Evolutionary conservation across 1,140 invertebrate species (phyloP).

Genomic region (Trachelipus rathkii): DNA sequence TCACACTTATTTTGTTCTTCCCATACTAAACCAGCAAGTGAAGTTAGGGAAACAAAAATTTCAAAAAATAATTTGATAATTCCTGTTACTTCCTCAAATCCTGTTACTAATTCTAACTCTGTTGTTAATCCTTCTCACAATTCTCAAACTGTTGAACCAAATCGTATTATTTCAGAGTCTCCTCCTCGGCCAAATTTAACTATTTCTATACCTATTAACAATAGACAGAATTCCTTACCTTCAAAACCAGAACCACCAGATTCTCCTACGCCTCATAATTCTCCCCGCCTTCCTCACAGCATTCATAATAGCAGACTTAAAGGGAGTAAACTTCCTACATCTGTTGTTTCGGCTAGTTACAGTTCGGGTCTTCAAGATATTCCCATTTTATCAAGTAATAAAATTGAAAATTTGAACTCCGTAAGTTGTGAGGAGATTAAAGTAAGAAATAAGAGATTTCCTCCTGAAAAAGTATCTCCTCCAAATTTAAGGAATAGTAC

Average conservation of each 20-base stretch:
- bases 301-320: slow-evolving; percentile 35
- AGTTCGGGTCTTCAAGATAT: not conserved
- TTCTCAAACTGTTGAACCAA: not conserved
- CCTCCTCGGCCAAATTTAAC: slow-evolving; percentile 18
- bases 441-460: no score
- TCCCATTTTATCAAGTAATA: not conserved
- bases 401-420: not conserved
- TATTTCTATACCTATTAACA: not conserved
- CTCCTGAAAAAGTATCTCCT: no score
- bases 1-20: not conserved
- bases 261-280: slow-evolving; percentile 44
- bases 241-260: slow-evolving; percentile 29
- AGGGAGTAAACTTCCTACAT: slow-evolving; percentile 1
- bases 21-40: not conserved
- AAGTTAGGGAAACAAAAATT: no score
- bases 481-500: no score
- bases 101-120: no score
- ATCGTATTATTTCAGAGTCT: slow-evolving; percentile 20
- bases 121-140: no score
- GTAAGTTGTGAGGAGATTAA: no score
- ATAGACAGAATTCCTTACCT: slow-evolving; percentile 5
- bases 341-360: not conserved
- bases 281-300: slow-evolving; percentile 41
- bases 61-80: no score
- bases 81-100: no score